Percentiles rank a stretch among this genome's conserved stretches.
Conservation (phyloP, 2,888 invertebrate species). For the Parascotia fuliginaria region DNA sequence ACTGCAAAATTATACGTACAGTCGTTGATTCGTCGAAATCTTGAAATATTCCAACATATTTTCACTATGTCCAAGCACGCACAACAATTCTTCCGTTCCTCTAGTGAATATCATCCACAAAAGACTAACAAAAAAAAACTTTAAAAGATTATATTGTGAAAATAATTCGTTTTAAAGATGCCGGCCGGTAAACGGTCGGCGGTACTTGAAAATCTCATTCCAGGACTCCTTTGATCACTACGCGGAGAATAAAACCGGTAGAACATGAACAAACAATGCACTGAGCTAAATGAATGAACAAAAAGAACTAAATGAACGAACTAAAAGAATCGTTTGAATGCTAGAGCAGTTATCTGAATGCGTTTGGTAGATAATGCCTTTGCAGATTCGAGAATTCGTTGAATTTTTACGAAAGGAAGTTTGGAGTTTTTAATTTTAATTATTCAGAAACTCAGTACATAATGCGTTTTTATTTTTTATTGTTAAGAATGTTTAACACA, state of each 20-base stretch:
- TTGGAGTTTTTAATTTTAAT: slow-evolving; percentile 2
- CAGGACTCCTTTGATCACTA: slow-evolving; percentile 57
- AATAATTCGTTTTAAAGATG: slow-evolving; percentile 52
- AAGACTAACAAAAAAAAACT: slow-evolving; percentile 25
- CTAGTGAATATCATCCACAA: slow-evolving; percentile 9
- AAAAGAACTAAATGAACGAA: slow-evolving; percentile 17
- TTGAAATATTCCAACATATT: too few relatives aligned
- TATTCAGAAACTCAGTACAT: not conserved
- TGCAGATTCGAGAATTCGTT: slow-evolving; percentile 3
- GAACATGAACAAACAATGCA: slow-evolving; percentile 33
- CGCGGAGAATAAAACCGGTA: slow-evolving; percentile 42
- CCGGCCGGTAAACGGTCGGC: slow-evolving; percentile 46
- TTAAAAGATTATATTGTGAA: slow-evolving; percentile 57
- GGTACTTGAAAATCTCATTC: slow-evolving; percentile 56
- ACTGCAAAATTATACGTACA: too few relatives aligned
- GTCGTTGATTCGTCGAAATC: too few relatives aligned
- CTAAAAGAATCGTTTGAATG: slow-evolving; percentile 16
- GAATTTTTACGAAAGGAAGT: not conserved
- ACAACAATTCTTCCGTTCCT: not conserved
- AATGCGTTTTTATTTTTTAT: not conserved
- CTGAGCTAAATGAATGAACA: slow-evolving; percentile 19
- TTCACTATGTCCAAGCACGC: not conserved
- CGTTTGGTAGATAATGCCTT: slow-evolving; percentile 5
- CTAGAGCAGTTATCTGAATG: slow-evolving; percentile 13
- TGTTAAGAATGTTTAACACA: not conserved